Evolutionary conservation across 2,888 invertebrate species (phyloP), one percentile per base, ranked within the genome.

Genomic region (Eudasyphora cyanicolor): DNA sequence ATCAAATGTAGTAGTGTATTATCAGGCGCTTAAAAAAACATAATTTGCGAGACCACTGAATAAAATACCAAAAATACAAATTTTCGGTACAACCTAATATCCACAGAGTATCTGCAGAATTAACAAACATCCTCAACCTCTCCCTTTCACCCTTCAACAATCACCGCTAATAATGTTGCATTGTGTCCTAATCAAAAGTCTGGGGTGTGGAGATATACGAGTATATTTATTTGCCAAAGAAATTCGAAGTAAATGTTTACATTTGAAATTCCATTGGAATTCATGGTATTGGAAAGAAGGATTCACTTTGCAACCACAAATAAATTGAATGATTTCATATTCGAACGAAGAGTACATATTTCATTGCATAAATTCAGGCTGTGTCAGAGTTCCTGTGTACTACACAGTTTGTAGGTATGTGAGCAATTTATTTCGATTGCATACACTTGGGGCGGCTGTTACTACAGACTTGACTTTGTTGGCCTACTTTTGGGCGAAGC

Each of bases 361-460:
- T 69, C 38, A 60, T 35, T 69, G 82, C 82, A 74, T 77, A 82
- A 29, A 77, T 69, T 77, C 4, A 77, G 82, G 82, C 2, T 45
- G n/a, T 45, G 4, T 14, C 12, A 4, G 45, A 8, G 38, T 45
- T n/a, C 14, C 29, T n/a, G 32, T n/a, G n/a, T n/a, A n/a, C n/a
- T n/a, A n/a, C n/a, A n/a, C n/a, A n/a, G n/a, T n/a, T n/a, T n/a
- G n/a, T n/a, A n/a, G n/a, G n/a, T n/a, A 32, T n/a, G 60, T n/a
- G 32, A 60, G n/a, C 60, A 60, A 60, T 60, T 60, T 60, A 60
- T 29, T 60, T 57, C 17, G 24, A 60, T 60, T 14, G 60, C 60
- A 29, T 60, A 32, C 49, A 6, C 32, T 29, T 29, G 21, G 29
- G 60, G n/a, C n/a, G 29, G 14, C n/a, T 27, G 24, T 27, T 27